These are phyloP conservation scores for Tholera decimalis DNA, from an alignment of 2,888 invertebrate genomes.

Conservation along the genomic window DNA sequence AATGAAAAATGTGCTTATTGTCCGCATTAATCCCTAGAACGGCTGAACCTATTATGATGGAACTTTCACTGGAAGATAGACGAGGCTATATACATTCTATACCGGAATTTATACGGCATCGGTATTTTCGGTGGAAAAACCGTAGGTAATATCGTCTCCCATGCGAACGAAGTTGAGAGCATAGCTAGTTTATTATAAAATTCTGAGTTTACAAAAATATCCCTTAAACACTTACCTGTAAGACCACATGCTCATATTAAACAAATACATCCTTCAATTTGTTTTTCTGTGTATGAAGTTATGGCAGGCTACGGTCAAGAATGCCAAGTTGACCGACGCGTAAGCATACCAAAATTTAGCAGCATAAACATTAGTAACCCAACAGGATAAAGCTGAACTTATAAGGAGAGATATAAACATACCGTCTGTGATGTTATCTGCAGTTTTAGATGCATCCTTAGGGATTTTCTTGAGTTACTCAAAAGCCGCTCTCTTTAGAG, in stretches of 20 bases:
- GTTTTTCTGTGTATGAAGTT: slow-evolving; percentile 95
- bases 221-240: slow-evolving; percentile 86
- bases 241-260: slow-evolving; percentile 93
- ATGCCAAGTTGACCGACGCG: slow-evolving; percentile 91
- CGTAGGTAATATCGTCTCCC: no score
- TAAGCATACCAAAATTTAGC: slow-evolving; percentile 79
- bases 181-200: no score
- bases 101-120: no score
- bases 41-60: no score
- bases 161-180: no score
- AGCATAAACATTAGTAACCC: slow-evolving; percentile 70
- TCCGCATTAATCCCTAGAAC: no score
- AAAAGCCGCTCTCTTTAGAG: slow-evolving; percentile 92
- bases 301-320: slow-evolving; percentile 93
- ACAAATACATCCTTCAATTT: slow-evolving; percentile 95
- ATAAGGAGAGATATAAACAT: slow-evolving; percentile 78
- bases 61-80: no score
- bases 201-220: not conserved
- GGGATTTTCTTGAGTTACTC: slow-evolving; percentile 90
- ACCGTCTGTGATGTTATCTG: slow-evolving; percentile 81
- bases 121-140: no score
- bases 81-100: no score
- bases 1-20: no score
- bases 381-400: slow-evolving; percentile 73
- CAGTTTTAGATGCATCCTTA: slow-evolving; percentile 75